Percentiles rank a stretch among this genome's conserved stretches.
These are phyloP conservation scores for Pteromalus puparum DNA, from an alignment of 1,140 invertebrate species.

Conservation along the genomic window DNA sequence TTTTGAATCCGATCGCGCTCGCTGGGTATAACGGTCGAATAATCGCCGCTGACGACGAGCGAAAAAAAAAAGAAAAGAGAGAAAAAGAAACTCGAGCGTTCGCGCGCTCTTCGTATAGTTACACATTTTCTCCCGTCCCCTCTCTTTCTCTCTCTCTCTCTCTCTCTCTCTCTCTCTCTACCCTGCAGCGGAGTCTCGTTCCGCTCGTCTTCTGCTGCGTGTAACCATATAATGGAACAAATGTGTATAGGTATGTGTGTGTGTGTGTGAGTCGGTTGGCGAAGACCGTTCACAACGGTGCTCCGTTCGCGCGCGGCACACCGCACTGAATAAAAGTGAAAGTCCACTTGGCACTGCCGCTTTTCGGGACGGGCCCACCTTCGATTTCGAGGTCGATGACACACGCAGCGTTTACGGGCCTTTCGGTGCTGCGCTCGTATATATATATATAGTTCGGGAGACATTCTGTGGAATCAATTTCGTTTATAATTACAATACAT, in stretches of 20 bases:
- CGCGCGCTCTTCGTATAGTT: constrained; percentile 10
- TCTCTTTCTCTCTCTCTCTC: too few species aligned
- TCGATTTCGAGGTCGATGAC: constrained; percentile 70
- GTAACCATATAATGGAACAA: constrained; percentile 36
- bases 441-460: too few species aligned
- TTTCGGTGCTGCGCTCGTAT: not conserved
- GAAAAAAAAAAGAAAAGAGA: constrained; percentile 31
- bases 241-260: constrained; percentile 1
- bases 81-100: constrained; percentile 21
- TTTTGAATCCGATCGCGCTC: constrained; percentile 48
- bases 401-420: constrained; percentile 43
- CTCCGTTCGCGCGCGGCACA: not conserved
- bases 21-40: constrained; percentile 28
- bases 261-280: not conserved
- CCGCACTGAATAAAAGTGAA: constrained; percentile 69
- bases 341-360: constrained; percentile 65
- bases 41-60: constrained; percentile 10
- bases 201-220: constrained; percentile 22
- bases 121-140: constrained; percentile 30
- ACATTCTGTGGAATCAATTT: too few species aligned
- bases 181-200: not conserved
- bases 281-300: constrained; percentile 48
- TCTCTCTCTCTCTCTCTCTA: not conserved
- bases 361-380: constrained; percentile 67
- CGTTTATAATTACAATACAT: too few species aligned